Evolutionary conservation across 1,140 invertebrate species (phyloP).

Genomic region (Drosophila fuyamai): DNA sequence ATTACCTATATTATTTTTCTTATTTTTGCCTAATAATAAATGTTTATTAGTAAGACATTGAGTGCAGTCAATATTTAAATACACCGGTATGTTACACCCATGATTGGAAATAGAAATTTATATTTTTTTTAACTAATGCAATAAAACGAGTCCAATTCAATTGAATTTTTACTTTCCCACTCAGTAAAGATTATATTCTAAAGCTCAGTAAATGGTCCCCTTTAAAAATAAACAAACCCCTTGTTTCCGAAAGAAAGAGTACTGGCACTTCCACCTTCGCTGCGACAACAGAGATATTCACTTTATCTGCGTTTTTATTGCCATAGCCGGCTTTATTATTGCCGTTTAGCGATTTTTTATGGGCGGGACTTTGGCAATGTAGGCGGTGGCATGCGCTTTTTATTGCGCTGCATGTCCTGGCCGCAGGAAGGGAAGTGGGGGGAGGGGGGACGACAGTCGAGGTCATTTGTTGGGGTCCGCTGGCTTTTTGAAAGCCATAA

Average conservation of each 20-base stretch:
- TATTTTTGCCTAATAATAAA: too few relatives aligned
- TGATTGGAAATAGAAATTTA: too few relatives aligned
- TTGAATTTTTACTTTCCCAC: constrained; percentile 7
- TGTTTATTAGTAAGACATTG: too few relatives aligned
- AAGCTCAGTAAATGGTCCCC: not conserved
- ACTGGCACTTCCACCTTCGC: not conserved
- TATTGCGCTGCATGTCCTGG: constrained; percentile 59
- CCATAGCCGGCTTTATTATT: constrained; percentile 71
- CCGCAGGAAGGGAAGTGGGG: not conserved
- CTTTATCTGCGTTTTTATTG: constrained; percentile 61
- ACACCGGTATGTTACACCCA: too few relatives aligned
- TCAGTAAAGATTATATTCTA: not conserved
- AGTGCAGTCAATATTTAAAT: too few relatives aligned
- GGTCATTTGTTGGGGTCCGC: constrained; percentile 72
- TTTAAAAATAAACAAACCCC: constrained; percentile 1
- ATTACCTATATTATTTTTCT: too few relatives aligned
- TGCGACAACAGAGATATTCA: constrained; percentile 1
- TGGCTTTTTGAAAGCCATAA: constrained; percentile 78
- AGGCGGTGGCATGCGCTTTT: constrained; percentile 66
- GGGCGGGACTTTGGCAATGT: constrained; percentile 46
- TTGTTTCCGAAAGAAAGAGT: not conserved
- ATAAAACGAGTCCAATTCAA: not conserved
- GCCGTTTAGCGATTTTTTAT: constrained; percentile 81
- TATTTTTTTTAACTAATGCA: too few relatives aligned
- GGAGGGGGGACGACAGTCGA: not conserved